Percentiles rank a stretch among this genome's conserved stretches.
These are phyloP conservation scores for Liopterus haemorrhoidalis DNA, from an alignment of 2,888 invertebrate genomes.

Conservation along the genomic window DNA sequence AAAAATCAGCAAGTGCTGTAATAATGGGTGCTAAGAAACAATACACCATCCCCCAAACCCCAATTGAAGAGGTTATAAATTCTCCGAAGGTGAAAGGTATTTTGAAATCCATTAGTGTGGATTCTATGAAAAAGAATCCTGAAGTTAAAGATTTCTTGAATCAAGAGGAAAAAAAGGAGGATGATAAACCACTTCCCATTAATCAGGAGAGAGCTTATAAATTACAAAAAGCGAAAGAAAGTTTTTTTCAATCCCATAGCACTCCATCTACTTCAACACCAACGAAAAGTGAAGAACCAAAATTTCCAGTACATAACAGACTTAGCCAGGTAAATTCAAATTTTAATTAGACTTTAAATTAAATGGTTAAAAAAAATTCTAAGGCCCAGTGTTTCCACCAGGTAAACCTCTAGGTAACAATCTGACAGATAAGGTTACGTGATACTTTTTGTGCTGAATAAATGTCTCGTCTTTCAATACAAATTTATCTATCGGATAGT, in stretches of 20 bases:
- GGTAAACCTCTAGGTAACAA: too few relatives aligned
- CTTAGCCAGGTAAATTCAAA: too few relatives aligned
- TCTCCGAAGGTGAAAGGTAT: conserved; percentile 34
- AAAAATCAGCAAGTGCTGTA: conserved; percentile 59
- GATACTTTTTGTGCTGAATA: too few relatives aligned
- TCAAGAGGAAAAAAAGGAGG: conserved; percentile 23
- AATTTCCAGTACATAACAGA: conserved; percentile 41
- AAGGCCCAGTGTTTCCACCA: too few relatives aligned
- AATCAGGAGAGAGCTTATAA: conserved; percentile 52
- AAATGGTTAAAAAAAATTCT: too few relatives aligned
- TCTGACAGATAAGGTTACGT: too few relatives aligned
- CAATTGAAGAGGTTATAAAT: too few relatives aligned
- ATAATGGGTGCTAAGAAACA: conserved; percentile 36
- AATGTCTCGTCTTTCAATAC: too few relatives aligned
- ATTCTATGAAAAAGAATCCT: conserved; percentile 34
- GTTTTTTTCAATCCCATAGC: conserved; percentile 48
- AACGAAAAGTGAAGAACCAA: conserved; percentile 29
- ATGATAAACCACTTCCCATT: conserved; percentile 37
- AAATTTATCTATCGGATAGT: too few relatives aligned
- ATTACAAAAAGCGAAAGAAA: conserved; percentile 65
- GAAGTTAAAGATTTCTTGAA: background rate
- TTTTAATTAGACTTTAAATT: too few relatives aligned
- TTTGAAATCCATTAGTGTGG: conserved; percentile 44
- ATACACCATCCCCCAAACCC: conserved; percentile 40
- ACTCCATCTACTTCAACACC: conserved; percentile 7